phyloP scores from a whole-genome alignment of 1,140 invertebrate species.

The Aplysia californica region DNA sequence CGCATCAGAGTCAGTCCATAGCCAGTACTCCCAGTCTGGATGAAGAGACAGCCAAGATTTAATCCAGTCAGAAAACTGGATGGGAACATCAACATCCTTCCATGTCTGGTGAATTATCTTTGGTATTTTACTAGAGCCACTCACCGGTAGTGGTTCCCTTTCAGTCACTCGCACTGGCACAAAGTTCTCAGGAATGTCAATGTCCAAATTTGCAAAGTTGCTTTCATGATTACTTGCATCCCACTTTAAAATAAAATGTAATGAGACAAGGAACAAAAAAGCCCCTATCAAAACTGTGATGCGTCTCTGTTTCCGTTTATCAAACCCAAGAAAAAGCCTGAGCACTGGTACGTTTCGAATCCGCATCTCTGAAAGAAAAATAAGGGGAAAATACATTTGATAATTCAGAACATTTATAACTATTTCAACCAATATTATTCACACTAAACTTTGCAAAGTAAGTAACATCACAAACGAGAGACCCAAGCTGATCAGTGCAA shows the following conservation, averaged over 20 bases:
- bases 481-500: too few relatives aligned
- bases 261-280: constrained; percentile 7
- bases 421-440: too few relatives aligned
- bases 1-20: constrained; percentile 63
- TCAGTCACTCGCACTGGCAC: not conserved
- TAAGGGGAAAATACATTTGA: not conserved
- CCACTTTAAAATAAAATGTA: constrained; percentile 15
- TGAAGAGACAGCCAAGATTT: constrained; percentile 55
- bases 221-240: not conserved
- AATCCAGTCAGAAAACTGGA: constrained; percentile 51
- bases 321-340: not conserved
- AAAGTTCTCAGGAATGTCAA: constrained; percentile 10
- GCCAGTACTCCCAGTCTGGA: constrained; percentile 61
- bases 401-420: too few relatives aligned
- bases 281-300: not conserved
- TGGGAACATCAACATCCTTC: constrained; percentile 54
- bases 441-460: too few relatives aligned
- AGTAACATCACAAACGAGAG: too few relatives aligned
- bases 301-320: not conserved
- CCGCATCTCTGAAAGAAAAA: not conserved
- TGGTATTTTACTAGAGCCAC: constrained; percentile 48
- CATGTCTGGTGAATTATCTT: constrained; percentile 65
- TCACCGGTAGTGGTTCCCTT: constrained; percentile 28
- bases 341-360: not conserved
- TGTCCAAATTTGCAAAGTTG: constrained; percentile 6